Percentiles rank a stretch among this genome's conserved stretches.
phyloP scores from a whole-genome alignment of 1,140 invertebrate genomes.

The Calosoma granatense region DNA sequence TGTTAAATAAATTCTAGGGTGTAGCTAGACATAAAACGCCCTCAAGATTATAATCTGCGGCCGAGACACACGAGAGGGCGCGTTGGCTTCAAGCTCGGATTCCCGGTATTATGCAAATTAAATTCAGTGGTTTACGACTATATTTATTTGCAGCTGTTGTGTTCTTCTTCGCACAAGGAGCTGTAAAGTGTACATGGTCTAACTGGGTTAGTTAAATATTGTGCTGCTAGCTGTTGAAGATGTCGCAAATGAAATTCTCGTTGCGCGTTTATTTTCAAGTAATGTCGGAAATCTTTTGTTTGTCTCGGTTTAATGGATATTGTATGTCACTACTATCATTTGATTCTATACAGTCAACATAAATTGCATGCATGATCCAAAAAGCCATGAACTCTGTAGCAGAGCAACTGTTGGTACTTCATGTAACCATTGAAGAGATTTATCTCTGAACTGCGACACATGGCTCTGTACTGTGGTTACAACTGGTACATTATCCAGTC shows the following conservation, averaged over 20 bases:
- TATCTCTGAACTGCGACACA: no score
- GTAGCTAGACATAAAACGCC: neutral
- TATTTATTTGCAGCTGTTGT: constrained; percentile 2
- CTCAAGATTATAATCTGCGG: constrained; percentile 5
- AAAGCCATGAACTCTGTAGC: no score
- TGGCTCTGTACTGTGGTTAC: no score
- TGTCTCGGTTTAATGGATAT: neutral
- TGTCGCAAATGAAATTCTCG: no score
- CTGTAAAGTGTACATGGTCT: neutral
- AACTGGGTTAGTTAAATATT: neutral
- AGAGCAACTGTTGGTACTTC: no score
- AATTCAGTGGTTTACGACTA: constrained; percentile 6
- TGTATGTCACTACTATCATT: no score
- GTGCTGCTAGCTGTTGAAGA: no score
- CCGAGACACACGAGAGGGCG: neutral
- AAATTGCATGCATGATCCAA: no score
- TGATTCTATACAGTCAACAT: no score
- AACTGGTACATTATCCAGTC: no score
- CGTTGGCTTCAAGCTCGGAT: neutral
- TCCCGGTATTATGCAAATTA: constrained; percentile 1
- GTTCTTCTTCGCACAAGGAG: neutral
- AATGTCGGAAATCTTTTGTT: neutral
- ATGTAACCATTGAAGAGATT: no score
- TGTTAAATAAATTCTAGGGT: neutral
- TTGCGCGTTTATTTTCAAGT: no score